phyloP scores from a whole-genome alignment of 2,113 vertebrate species.

The Furnarius figulus region DNA sequence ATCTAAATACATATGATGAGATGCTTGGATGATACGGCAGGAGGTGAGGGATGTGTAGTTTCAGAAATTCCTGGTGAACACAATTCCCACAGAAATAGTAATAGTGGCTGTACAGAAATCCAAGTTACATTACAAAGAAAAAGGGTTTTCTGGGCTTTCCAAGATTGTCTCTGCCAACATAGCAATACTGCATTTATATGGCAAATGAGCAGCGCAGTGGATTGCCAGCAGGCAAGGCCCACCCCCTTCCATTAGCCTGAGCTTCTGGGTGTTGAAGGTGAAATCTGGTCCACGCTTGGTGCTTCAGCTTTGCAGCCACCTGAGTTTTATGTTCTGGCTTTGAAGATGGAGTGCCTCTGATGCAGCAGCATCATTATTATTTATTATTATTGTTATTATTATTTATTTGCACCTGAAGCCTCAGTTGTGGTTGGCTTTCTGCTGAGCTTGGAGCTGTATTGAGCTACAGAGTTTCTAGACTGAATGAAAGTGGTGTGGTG shows the following conservation, averaged over 20 bases:
- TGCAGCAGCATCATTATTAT: background rate
- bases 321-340: background rate
- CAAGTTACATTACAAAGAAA: background rate
- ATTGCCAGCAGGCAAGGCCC: background rate
- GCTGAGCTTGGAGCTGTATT: background rate
- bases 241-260: background rate
- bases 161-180: background rate
- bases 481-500: background rate
- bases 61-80: background rate
- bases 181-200: background rate
- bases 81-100: background rate
- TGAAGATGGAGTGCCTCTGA: background rate
- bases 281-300: background rate
- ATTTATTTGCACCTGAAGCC: background rate
- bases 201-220: background rate
- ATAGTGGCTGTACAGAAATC: background rate
- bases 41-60: background rate
- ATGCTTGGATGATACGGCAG: background rate
- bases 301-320: background rate
- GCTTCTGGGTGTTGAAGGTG: background rate
- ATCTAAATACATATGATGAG: background rate
- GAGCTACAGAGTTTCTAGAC: background rate
- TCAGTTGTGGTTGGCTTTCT: conserved; percentile 17
- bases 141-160: background rate
- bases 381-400: background rate